phyloP scores from a whole-genome alignment of 2,797 vertebrate species.

The Tarsius wallacei region DNA sequence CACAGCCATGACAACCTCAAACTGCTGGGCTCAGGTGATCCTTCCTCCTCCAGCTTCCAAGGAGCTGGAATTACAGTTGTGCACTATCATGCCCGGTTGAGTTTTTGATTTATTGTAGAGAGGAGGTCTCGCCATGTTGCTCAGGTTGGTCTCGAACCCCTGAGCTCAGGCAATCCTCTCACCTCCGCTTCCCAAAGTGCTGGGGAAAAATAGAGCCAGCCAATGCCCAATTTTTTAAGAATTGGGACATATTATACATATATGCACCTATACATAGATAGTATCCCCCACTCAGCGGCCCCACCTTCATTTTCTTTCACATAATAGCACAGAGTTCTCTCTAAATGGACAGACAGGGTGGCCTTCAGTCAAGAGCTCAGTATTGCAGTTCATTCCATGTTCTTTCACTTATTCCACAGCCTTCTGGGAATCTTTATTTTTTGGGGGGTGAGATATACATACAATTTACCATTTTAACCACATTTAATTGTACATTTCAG shows the following conservation, averaged over 20 bases:
- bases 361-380: background rate
- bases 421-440: background rate
- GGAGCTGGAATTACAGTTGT: too few species aligned
- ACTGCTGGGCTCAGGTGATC: too few species aligned
- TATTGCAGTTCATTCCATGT: background rate
- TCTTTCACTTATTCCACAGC: background rate
- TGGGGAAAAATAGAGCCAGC: too few species aligned
- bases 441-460: background rate
- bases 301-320: background rate
- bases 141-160: too few species aligned
- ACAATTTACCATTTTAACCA: slow-evolving; percentile 2
- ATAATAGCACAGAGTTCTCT: background rate
- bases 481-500: background rate
- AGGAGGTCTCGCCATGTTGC: too few species aligned
- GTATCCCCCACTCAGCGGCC: background rate
- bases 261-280: background rate
- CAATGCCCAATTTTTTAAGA: background rate
- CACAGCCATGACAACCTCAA: too few species aligned
- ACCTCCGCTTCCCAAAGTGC: too few species aligned
- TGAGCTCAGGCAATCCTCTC: too few species aligned
- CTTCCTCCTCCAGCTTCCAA: too few species aligned
- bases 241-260: background rate
- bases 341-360: background rate
- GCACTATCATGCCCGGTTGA: too few species aligned
- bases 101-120: too few species aligned